Evolutionary conservation across 2,888 invertebrate species (phyloP).

Genomic region (Amorpha juglandis): DNA sequence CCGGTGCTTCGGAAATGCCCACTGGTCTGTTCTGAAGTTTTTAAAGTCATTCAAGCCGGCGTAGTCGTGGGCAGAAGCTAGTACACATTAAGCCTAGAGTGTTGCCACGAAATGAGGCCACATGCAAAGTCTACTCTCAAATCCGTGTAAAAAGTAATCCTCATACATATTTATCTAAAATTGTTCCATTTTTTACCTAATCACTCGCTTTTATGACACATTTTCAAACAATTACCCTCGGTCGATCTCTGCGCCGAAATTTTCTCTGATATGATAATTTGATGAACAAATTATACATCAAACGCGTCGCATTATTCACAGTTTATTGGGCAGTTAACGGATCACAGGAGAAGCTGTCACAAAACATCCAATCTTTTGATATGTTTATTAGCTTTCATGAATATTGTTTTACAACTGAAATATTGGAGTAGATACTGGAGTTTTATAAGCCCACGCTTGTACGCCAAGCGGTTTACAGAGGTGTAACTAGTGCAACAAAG

Average conservation of each 20-base stretch:
- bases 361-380: slow-evolving; percentile 16
- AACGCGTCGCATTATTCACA: slow-evolving; percentile 18
- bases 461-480: too few relatives aligned
- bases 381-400: neutral
- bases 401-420: too few relatives aligned
- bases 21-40: too few relatives aligned
- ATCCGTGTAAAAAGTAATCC: neutral
- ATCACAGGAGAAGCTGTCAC: slow-evolving; percentile 17
- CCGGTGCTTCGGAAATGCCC: too few relatives aligned
- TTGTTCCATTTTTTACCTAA: neutral
- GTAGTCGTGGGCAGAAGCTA: too few relatives aligned
- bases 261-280: slow-evolving; percentile 6
- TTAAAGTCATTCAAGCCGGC: too few relatives aligned
- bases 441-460: too few relatives aligned
- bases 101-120: neutral
- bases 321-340: slow-evolving; percentile 6
- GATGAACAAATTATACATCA: slow-evolving; percentile 11
- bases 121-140: neutral
- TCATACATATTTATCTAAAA: neutral
- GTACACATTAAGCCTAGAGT: too few relatives aligned
- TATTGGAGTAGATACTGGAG: too few relatives aligned
- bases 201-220: neutral
- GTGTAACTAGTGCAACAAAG: too few relatives aligned
- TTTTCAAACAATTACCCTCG: neutral
- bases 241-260: neutral